phyloP scores from a whole-genome alignment of 2,888 invertebrate species.

The Sminthurides aquaticus region DNA sequence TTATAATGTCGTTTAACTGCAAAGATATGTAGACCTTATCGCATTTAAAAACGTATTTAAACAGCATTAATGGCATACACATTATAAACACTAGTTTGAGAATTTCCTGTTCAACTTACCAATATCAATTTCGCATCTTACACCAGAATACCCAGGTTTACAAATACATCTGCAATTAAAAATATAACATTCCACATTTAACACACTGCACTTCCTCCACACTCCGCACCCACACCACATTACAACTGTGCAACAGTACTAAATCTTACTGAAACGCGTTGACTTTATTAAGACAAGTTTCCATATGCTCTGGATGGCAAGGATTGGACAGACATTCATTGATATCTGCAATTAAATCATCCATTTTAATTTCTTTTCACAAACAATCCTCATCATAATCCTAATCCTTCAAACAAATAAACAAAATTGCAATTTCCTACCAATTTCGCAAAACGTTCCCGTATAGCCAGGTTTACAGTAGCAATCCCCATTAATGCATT shows the following conservation, averaged over 20 bases:
- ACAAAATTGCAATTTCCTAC: conserved; percentile 46
- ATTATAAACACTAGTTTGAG: too few species aligned
- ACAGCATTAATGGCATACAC: too few species aligned
- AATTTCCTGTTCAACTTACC: conserved; percentile 1
- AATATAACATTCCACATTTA: too few species aligned
- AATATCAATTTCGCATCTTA: conserved; percentile 6
- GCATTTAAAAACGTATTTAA: too few species aligned
- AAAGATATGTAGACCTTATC: too few species aligned
- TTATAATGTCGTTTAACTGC: too few species aligned
- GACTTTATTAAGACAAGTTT: conserved; percentile 4
- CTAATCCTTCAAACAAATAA: background rate
- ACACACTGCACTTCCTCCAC: too few species aligned
- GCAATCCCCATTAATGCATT: conserved; percentile 9
- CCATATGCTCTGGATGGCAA: conserved; percentile 13
- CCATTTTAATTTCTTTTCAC: background rate
- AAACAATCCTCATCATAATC: background rate
- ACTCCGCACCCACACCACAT: too few species aligned
- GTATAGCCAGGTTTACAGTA: conserved; percentile 30
- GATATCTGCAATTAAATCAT: conserved; percentile 9
- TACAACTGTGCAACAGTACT: too few species aligned
- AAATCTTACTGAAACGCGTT: conserved; percentile 15
- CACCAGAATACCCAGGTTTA: background rate
- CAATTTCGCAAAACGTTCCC: conserved; percentile 70
- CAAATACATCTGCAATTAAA: conserved; percentile 3
- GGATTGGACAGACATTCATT: conserved; percentile 16